Evolutionary conservation across 2,113 vertebrate genomes (phyloP).

Genomic region (Jaculus jaculus): DNA sequence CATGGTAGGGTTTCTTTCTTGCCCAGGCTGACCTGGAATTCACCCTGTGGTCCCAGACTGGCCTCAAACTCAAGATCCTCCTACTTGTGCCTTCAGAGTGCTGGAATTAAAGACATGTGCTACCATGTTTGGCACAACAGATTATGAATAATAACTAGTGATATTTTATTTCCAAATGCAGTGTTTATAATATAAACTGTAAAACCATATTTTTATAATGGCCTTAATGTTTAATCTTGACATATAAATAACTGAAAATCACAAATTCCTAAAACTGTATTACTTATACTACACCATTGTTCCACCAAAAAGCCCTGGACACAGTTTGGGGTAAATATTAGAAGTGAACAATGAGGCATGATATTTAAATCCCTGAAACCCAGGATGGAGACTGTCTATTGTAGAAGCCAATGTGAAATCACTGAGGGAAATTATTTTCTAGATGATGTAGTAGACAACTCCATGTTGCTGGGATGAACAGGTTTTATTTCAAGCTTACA

Average conservation of each 20-base stretch:
- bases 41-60: no score
- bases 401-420: not conserved
- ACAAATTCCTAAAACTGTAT: not conserved
- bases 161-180: conserved; percentile 22
- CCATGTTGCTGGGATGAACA: no score
- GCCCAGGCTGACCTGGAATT: no score
- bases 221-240: not conserved
- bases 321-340: not conserved
- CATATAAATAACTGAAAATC: not conserved
- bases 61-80: no score
- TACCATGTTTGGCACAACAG: not conserved
- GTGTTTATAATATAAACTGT: not conserved
- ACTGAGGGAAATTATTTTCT: not conserved
- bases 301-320: not conserved
- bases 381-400: not conserved
- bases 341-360: not conserved
- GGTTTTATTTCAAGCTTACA: no score
- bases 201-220: not conserved
- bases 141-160: not conserved
- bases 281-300: not conserved
- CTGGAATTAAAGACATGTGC: no score
- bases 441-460: not conserved
- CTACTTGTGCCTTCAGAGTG: no score
- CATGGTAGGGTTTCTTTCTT: no score
- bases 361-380: not conserved